phyloP scores from a whole-genome alignment of 1,140 invertebrate species.

The Anadara kagoshimensis region DNA sequence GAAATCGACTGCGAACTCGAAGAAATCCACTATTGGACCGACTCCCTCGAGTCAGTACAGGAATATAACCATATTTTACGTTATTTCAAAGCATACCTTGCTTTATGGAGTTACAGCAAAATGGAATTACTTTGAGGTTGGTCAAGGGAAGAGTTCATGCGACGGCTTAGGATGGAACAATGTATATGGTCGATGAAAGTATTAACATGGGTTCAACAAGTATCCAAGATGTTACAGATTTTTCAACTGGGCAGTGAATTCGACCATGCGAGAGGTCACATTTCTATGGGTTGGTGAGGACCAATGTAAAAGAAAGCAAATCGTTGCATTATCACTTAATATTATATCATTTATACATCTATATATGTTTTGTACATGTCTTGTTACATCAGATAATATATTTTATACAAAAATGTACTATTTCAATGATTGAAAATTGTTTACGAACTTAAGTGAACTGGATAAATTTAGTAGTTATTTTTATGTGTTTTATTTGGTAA shows the following conservation, averaged over 20 bases:
- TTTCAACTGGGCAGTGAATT: constrained; percentile 35
- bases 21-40: constrained; percentile 45
- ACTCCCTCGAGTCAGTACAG: constrained; percentile 44
- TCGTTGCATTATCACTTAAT: no score
- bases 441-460: no score
- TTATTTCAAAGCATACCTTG: constrained; percentile 14
- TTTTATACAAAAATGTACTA: no score
- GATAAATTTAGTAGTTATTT: no score
- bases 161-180: constrained; percentile 40
- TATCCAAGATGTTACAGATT: constrained; percentile 43
- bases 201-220: constrained; percentile 6
- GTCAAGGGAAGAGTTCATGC: constrained; percentile 42
- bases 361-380: no score
- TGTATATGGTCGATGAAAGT: constrained; percentile 40
- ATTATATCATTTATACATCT: no score
- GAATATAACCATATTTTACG: constrained; percentile 8
- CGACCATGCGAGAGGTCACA: constrained; percentile 6
- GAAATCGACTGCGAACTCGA: constrained; percentile 4
- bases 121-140: constrained; percentile 47
- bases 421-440: no score
- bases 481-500: no score
- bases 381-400: no score
- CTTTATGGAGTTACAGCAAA: neutral
- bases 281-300: constrained; percentile 21
- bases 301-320: no score